Evolutionary conservation across 2,888 invertebrate genomes (phyloP).

Genomic region (Macrosoma leucophasiata): DNA sequence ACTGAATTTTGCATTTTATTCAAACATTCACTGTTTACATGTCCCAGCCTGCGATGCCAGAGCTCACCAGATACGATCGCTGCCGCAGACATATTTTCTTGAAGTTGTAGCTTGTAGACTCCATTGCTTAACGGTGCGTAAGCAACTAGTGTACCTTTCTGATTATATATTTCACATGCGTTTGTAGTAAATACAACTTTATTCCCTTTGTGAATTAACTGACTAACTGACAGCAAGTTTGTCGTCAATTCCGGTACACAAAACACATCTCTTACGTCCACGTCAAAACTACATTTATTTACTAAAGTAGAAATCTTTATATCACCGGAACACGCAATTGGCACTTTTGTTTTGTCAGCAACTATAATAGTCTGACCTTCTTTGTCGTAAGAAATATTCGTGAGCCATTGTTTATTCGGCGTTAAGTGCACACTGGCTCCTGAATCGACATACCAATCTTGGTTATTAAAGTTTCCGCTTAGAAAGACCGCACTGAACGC

Average conservation of each 20-base stretch:
- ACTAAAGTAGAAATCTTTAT: background rate
- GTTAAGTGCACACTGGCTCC: constrained; percentile 24
- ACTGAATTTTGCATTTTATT: constrained; percentile 12
- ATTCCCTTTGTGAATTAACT: constrained; percentile 17
- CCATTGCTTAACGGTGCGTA: constrained; percentile 8
- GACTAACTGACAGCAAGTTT: constrained; percentile 25
- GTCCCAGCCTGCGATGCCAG: constrained; percentile 19
- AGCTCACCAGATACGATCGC: too few relatives aligned
- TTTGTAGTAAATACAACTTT: constrained; percentile 12
- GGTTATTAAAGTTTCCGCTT: constrained; percentile 22
- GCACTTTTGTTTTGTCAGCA: constrained; percentile 24
- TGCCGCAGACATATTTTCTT: background rate
- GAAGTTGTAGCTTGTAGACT: constrained; percentile 11
- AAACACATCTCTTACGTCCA: constrained; percentile 19
- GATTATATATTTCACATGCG: constrained; percentile 5
- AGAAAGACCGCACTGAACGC: constrained; percentile 9
- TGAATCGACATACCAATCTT: constrained; percentile 24
- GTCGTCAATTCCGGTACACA: constrained; percentile 26
- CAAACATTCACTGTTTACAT: constrained; percentile 15
- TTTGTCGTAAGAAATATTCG: constrained; percentile 17
- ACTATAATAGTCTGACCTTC: constrained; percentile 22
- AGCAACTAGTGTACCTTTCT: constrained; percentile 6
- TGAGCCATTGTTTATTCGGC: constrained; percentile 18
- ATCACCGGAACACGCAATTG: constrained; percentile 14
- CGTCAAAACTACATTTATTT: constrained; percentile 9